phyloP scores from a whole-genome alignment of 2,113 vertebrate genomes.

The Chrysochloris asiatica region DNA sequence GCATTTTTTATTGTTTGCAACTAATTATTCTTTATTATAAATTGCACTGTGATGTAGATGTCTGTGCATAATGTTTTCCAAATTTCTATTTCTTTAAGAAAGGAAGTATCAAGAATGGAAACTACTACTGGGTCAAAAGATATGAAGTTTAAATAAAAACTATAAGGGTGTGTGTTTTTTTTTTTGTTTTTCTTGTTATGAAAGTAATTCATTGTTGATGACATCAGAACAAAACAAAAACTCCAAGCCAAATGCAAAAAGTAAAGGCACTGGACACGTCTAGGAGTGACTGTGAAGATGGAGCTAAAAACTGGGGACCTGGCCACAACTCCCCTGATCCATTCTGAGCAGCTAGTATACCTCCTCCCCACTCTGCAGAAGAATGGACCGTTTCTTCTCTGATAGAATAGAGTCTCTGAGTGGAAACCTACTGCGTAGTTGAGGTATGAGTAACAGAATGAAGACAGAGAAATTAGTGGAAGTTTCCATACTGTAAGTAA shows the following conservation, averaged over 20 bases:
- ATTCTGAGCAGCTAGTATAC: neutral
- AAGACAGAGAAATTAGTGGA: neutral
- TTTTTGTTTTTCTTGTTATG: conserved; percentile 65
- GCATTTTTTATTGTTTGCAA: neutral
- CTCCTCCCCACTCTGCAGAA: neutral
- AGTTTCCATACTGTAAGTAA: neutral
- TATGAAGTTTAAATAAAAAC: conserved; percentile 55
- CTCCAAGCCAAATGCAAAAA: neutral
- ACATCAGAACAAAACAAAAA: conserved; percentile 16
- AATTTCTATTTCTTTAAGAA: conserved; percentile 54
- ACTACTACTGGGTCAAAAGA: conserved; percentile 59
- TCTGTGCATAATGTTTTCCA: neutral
- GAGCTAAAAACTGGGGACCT: neutral
- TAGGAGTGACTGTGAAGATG: neutral
- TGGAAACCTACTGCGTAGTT: neutral
- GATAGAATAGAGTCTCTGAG: neutral
- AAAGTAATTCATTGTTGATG: conserved; percentile 33
- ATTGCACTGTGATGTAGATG: neutral
- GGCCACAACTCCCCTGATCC: neutral
- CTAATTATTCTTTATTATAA: neutral
- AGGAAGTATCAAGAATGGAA: conserved; percentile 63
- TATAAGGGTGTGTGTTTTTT: conserved; percentile 66
- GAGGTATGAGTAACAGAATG: neutral
- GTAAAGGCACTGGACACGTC: neutral
- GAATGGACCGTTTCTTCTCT: neutral